Evolutionary conservation across 2,888 invertebrate species (phyloP), one percentile per base, ranked within the genome.

Genomic region (Heliconius hortense): DNA sequence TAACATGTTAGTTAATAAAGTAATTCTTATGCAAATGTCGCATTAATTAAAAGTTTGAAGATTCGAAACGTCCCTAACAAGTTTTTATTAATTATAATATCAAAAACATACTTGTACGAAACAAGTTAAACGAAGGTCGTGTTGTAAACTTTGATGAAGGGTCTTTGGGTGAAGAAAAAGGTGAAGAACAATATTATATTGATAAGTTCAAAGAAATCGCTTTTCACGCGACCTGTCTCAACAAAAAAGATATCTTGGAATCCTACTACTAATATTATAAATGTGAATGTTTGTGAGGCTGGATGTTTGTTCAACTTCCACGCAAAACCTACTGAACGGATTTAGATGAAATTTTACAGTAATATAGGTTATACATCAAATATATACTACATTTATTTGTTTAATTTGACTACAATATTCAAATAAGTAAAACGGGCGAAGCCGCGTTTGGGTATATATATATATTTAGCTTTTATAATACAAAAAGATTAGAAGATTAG

Each of bases 81-180:
- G 24, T 43, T 66, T 66, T 66, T 66, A 66, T 24, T 66, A 39
- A 43, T 66, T 43, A 43, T 18, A 43, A 64, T 18, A 43, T 66
- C 24, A 13, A 66, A 24, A 24, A 24, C 24, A 24, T 64, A 64
- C 63, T 43, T 39, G 66, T 66, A 64, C n/a, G 64, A 39, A 15
- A 39, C 39, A 39, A 64, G n/a, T 64, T 39, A 35, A 64, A 35
- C n/a, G 13, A 39, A 63, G 48, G 31, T 63, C 21, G 28, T 4
- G 13, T 31, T 2, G n/a, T n/a, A 5, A 66, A 39, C 24, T 66
- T 39, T 39, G 2, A 24, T 18, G 39, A 5, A 35, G n/a, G 5
- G n/a, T 24, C 39, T 66, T 18, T 18, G 7, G 24, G 15, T 24
- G 39, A 35, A 64, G 35, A 39, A 28, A 2, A 13, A 15, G 11